Percentiles rank a stretch among this genome's conserved stretches.
Conservation (phyloP, 2,888 invertebrate species). For the Sepiola atlantica region DNA sequence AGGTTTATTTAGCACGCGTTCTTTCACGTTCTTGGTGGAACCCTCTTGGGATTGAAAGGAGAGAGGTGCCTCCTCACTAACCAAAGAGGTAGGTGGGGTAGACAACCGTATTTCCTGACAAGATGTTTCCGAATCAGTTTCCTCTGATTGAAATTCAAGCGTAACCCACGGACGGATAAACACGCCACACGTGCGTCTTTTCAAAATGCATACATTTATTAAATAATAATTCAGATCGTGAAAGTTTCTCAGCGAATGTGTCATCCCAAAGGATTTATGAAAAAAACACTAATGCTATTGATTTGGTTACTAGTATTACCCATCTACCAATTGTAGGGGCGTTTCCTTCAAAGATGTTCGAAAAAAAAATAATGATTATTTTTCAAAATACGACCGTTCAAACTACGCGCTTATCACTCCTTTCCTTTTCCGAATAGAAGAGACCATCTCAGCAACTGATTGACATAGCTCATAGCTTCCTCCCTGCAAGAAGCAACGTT, state of each 20-base stretch:
- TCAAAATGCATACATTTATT: neutral
- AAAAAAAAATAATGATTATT: too few relatives aligned
- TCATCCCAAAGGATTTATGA: neutral
- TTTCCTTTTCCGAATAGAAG: too few relatives aligned
- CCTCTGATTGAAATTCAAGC: neutral
- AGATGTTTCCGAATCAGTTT: neutral
- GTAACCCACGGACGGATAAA: neutral
- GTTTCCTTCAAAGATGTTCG: too few relatives aligned
- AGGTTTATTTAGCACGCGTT: neutral
- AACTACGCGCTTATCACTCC: too few relatives aligned
- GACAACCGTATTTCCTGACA: too few relatives aligned
- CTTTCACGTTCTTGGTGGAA: neutral
- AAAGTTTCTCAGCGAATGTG: neutral
- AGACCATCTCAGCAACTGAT: too few relatives aligned
- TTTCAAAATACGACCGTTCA: too few relatives aligned
- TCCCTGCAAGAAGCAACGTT: too few relatives aligned
- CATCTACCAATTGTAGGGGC: too few relatives aligned
- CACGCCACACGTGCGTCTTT: neutral
- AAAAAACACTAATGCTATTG: neutral
- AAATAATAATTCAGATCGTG: neutral
- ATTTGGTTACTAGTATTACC: too few relatives aligned
- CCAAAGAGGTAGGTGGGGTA: too few relatives aligned
- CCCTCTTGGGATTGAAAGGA: neutral
- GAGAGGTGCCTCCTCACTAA: neutral
- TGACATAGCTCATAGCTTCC: too few relatives aligned